These are phyloP conservation scores for Syritta pipiens DNA, from an alignment of 2,888 invertebrate species.

Conservation along the genomic window DNA sequence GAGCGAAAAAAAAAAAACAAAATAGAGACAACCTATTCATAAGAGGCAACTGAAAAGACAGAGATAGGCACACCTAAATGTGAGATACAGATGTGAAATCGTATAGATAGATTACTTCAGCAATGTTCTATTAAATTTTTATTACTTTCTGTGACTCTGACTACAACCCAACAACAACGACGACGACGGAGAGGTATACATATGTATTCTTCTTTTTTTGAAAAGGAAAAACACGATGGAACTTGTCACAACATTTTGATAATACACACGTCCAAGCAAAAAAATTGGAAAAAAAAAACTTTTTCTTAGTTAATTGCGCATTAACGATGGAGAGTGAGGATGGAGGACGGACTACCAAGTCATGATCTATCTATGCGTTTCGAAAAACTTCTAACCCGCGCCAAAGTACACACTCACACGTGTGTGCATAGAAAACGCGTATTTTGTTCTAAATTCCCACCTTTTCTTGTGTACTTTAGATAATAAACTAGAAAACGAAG, in stretches of 20 bases:
- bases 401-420: slow-evolving; percentile 18
- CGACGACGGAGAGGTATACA: no score
- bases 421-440: slow-evolving; percentile 22
- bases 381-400: slow-evolving; percentile 16
- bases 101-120: slow-evolving; percentile 40
- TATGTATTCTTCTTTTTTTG: no score
- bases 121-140: slow-evolving; percentile 17
- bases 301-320: slow-evolving; percentile 37
- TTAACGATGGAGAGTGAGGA: no score
- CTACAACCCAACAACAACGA: no score
- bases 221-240: slow-evolving; percentile 47
- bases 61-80: no score
- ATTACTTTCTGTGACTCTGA: neutral
- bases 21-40: neutral
- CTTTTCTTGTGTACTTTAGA: slow-evolving; percentile 46
- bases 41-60: no score
- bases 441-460: slow-evolving; percentile 54
- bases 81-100: slow-evolving; percentile 56
- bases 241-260: slow-evolving; percentile 55
- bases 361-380: no score
- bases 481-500: slow-evolving; percentile 26
- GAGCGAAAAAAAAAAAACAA: slow-evolving; percentile 8
- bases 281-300: no score
- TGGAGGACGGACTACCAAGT: no score
- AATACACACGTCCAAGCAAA: no score